Evolutionary conservation across 2,888 invertebrate genomes (phyloP).

Genomic region (Hypsopygia costalis): DNA sequence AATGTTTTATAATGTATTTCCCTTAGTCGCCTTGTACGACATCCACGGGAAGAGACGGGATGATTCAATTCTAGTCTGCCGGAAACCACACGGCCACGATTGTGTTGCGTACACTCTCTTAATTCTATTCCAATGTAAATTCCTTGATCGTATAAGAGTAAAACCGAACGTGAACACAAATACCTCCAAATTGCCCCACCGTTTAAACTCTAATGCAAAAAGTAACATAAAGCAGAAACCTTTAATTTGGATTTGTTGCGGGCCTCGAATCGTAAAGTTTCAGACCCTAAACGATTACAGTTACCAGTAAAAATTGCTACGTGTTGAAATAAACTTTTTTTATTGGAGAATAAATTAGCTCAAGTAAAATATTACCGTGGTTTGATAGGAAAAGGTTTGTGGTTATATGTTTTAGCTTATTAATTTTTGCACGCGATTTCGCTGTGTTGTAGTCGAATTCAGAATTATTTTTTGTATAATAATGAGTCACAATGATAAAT

Average conservation of each 20-base stretch:
- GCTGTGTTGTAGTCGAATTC: no score
- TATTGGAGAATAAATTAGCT: conserved; percentile 6
- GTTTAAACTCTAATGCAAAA: conserved; percentile 3
- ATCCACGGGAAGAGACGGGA: no score
- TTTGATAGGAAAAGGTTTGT: neutral
- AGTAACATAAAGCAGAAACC: conserved; percentile 3
- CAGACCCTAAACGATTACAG: conserved; percentile 3
- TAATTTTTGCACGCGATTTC: no score
- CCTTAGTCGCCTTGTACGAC: no score
- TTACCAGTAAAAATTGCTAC: conserved; percentile 7
- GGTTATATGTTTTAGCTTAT: neutral
- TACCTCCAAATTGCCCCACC: neutral
- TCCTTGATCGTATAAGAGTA: no score
- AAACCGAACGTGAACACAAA: neutral
- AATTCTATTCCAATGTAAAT: no score
- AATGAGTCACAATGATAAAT: no score
- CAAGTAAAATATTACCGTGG: conserved; percentile 1
- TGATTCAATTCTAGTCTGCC: no score
- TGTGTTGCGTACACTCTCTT: no score
- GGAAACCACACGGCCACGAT: no score
- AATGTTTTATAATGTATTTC: no score
- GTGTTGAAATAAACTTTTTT: conserved; percentile 9
- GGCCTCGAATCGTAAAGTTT: conserved; percentile 3
- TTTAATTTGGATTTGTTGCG: conserved; percentile 3
- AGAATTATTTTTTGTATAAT: no score